Conservation (phyloP, 2,888 invertebrate species). For the Diadegma fenestrale region DNA sequence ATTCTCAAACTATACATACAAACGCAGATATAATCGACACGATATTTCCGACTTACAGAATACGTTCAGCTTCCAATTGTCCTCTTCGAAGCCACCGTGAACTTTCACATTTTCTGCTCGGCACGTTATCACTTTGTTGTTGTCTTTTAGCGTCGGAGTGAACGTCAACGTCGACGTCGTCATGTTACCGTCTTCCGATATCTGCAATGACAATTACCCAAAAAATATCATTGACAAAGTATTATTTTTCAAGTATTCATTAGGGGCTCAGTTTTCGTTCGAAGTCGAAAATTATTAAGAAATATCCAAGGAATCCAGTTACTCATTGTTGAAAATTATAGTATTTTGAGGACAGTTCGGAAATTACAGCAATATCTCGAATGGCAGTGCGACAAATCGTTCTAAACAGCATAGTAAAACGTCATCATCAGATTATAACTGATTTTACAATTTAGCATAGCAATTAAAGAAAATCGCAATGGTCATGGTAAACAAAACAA, state of each 20-base stretch:
- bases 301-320: too few species aligned
- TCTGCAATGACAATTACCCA: conserved; percentile 86
- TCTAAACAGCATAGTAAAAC: too few species aligned
- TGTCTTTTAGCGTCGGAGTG: conserved; percentile 91
- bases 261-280: not conserved
- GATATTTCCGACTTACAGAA: conserved; percentile 90
- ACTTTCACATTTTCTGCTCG: conserved; percentile 92
- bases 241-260: not conserved
- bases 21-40: not conserved
- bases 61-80: conserved; percentile 93
- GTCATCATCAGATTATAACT: too few species aligned
- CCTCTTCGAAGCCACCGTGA: conserved; percentile 90
- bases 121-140: conserved; percentile 92
- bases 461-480: too few species aligned
- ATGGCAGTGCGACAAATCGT: too few species aligned
- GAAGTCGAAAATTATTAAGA: too few species aligned
- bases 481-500: too few species aligned
- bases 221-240: not conserved
- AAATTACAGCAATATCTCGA: too few species aligned
- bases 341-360: too few species aligned
- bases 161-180: conserved; percentile 92
- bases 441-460: too few species aligned
- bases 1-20: not conserved
- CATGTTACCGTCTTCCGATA: conserved; percentile 92
- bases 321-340: too few species aligned